These are phyloP conservation scores for Microtus ochrogaster DNA, from an alignment of 2,113 vertebrate genomes.

Conservation along the genomic window DNA sequence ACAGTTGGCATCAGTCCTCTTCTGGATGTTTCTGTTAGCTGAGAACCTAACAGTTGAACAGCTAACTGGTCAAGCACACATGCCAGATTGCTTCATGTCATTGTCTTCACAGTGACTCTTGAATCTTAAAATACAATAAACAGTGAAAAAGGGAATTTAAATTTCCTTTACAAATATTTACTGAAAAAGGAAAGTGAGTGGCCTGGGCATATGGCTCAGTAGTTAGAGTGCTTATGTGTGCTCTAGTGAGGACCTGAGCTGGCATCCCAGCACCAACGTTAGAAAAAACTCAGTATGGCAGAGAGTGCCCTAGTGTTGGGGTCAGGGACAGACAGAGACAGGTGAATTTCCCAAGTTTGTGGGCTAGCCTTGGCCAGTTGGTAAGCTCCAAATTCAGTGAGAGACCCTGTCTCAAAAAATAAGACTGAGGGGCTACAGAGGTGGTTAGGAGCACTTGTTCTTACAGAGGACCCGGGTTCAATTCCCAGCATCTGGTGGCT, in stretches of 20 bases:
- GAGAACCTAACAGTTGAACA: neutral
- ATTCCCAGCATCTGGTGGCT: neutral
- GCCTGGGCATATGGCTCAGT: neutral
- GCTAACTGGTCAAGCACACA: neutral
- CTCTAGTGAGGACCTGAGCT: neutral
- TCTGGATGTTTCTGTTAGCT: neutral
- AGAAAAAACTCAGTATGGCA: neutral
- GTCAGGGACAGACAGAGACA: neutral
- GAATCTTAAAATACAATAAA: neutral
- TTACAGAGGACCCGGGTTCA: neutral
- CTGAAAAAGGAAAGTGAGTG: neutral
- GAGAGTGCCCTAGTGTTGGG: neutral
- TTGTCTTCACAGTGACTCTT: neutral
- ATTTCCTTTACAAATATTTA: neutral
- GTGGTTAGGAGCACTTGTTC: neutral
- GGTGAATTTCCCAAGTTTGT: neutral
- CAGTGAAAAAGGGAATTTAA: neutral
- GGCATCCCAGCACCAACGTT: no score
- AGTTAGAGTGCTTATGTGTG: neutral
- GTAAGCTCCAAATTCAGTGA: neutral
- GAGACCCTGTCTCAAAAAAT: neutral
- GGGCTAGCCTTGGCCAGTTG: neutral
- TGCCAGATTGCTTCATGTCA: neutral
- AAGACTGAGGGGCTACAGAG: neutral
- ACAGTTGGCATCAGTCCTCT: neutral